phyloP scores from a whole-genome alignment of 2,113 vertebrate species.

The Setophaga coronata region DNA sequence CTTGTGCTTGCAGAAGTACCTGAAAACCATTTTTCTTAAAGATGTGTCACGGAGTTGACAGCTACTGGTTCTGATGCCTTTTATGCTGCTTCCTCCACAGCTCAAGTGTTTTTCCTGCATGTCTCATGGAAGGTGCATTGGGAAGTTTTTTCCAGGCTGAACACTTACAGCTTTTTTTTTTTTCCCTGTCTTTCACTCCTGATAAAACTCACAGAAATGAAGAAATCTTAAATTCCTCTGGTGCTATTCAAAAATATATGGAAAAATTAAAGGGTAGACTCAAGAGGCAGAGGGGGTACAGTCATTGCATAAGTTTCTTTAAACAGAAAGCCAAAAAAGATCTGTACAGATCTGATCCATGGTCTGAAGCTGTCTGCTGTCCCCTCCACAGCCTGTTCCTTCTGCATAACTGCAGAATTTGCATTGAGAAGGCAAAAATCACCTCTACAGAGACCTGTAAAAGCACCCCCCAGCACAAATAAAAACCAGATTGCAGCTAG shows the following conservation, averaged over 20 bases:
- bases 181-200: neutral
- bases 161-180: rapidly evolving
- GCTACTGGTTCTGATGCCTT: neutral
- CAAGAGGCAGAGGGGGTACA: neutral
- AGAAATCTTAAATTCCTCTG: neutral
- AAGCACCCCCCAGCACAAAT: neutral
- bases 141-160: neutral
- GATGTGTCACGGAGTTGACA: neutral
- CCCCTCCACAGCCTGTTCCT: neutral
- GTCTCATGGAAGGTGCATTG: neutral
- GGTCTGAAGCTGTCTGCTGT: neutral
- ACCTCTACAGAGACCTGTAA: neutral
- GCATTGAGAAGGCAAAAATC: neutral
- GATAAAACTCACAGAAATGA: neutral
- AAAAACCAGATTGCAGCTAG: neutral
- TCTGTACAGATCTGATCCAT: neutral
- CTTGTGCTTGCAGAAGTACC: neutral
- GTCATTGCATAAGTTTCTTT: neutral
- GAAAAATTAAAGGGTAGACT: neutral
- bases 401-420: neutral
- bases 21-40: neutral
- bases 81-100: neutral
- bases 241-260: neutral
- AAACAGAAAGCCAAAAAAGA: neutral
- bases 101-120: neutral